Evolutionary conservation across 1,140 invertebrate species (phyloP).

Genomic region (Melitaea cinxia): DNA sequence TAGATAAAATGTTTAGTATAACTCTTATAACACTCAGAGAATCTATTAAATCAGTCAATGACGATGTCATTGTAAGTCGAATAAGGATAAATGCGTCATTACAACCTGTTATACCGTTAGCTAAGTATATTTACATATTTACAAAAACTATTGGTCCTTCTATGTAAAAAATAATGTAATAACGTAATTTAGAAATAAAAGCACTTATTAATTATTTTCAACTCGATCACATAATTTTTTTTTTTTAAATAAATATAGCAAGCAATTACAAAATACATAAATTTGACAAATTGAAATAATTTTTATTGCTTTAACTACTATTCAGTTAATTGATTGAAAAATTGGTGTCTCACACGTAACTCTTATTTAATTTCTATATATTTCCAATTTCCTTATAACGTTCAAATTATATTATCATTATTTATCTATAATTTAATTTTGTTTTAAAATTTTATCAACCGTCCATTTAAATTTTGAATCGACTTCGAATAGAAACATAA

Average conservation of each 20-base stretch:
- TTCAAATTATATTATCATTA: constrained; percentile 12
- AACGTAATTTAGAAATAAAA: constrained; percentile 25
- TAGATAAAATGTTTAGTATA: neutral
- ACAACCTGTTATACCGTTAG: constrained; percentile 65
- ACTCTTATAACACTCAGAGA: constrained; percentile 6
- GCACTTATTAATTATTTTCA: constrained; percentile 5
- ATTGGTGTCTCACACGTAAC: constrained; percentile 17
- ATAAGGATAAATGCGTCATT: constrained; percentile 35
- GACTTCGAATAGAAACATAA: neutral
- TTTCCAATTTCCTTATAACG: neutral
- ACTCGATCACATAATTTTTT: too few species aligned
- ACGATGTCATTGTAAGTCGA: constrained; percentile 20
- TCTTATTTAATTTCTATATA: neutral
- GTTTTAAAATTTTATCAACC: neutral
- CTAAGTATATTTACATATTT: constrained; percentile 75
- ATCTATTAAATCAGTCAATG: constrained; percentile 29
- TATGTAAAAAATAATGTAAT: constrained; percentile 51
- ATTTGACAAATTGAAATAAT: neutral
- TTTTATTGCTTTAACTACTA: constrained; percentile 3
- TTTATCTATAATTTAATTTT: neutral
- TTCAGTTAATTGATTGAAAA: constrained; percentile 5
- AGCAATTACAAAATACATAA: neutral
- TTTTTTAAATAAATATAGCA: too few species aligned
- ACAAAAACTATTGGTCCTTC: constrained; percentile 78
- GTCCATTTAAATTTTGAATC: neutral